Conservation (phyloP, 2,888 invertebrate genomes). For the Geophilus truncorum region DNA sequence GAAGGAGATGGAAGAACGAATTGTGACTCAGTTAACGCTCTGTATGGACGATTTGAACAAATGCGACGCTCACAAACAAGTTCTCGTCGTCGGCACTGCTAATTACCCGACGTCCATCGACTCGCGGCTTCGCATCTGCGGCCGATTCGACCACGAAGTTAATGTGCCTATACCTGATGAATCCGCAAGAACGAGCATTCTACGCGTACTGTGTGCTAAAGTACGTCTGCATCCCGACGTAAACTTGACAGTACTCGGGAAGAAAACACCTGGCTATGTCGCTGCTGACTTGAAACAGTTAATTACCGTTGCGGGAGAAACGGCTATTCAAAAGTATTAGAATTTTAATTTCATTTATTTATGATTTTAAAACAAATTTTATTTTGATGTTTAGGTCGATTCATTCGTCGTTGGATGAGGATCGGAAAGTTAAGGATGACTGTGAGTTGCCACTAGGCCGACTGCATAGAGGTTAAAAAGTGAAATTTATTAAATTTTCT, state of each 20-base stretch:
- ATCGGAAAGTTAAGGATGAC: too few species aligned
- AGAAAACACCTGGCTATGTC: slow-evolving; percentile 89
- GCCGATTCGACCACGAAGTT: slow-evolving; percentile 91
- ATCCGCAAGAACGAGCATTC: slow-evolving; percentile 70
- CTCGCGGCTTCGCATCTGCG: slow-evolving; percentile 83
- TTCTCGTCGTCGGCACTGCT: slow-evolving; percentile 91
- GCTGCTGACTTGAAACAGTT: slow-evolving; percentile 88
- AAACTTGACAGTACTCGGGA: slow-evolving; percentile 67
- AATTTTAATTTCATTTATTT: too few species aligned
- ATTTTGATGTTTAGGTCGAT: too few species aligned
- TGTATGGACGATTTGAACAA: slow-evolving; percentile 70
- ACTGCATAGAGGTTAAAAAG: too few species aligned
- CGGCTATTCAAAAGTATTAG: too few species aligned
- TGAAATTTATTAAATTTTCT: too few species aligned
- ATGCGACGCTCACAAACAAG: slow-evolving; percentile 57
- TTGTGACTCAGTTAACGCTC: slow-evolving; percentile 85
- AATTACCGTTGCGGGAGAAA: slow-evolving; percentile 79
- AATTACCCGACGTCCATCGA: slow-evolving; percentile 89
- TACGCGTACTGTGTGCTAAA: slow-evolving; percentile 64
- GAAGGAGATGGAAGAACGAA: slow-evolving; percentile 91
- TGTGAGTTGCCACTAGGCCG: too few species aligned
- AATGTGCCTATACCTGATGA: slow-evolving; percentile 88
- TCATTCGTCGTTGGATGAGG: too few species aligned
- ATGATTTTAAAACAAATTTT: too few species aligned
- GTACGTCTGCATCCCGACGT: slow-evolving; percentile 66